A percentile compares a stretch with the other conserved stretches of the same genome.
Conservation (phyloP, 2,888 invertebrate species). For the Apoderus coryli region DNA sequence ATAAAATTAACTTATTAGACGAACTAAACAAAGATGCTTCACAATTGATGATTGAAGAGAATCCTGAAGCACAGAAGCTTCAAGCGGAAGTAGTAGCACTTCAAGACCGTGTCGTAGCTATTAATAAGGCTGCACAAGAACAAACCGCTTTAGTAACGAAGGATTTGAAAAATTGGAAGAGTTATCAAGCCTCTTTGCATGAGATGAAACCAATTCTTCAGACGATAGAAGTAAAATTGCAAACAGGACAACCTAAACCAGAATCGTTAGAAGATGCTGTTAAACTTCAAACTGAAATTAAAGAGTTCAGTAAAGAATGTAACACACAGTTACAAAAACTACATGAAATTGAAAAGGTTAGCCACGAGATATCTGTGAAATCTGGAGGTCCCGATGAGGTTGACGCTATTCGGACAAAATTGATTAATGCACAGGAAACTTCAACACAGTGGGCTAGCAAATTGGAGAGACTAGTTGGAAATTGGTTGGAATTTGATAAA, state of each 20-base stretch:
- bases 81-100: slow-evolving; percentile 61
- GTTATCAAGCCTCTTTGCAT: slow-evolving; percentile 64
- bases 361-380: slow-evolving; percentile 60
- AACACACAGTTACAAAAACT: slow-evolving; percentile 60
- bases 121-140: slow-evolving; percentile 61
- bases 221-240: slow-evolving; percentile 68
- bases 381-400: slow-evolving; percentile 71
- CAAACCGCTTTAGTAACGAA: slow-evolving; percentile 62
- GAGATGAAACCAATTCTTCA: slow-evolving; percentile 82
- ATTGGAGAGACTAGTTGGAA: slow-evolving; percentile 59
- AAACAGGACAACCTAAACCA: slow-evolving; percentile 58
- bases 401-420: slow-evolving; percentile 68
- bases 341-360: slow-evolving; percentile 56
- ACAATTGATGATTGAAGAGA: slow-evolving; percentile 49
- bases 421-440: slow-evolving; percentile 70
- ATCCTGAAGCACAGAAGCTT: slow-evolving; percentile 58
- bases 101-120: slow-evolving; percentile 58
- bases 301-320: slow-evolving; percentile 61
- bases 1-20: slow-evolving; percentile 59
- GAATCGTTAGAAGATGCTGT: slow-evolving; percentile 67
- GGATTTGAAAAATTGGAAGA: slow-evolving; percentile 73
- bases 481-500: slow-evolving; percentile 71
- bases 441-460: slow-evolving; percentile 66
- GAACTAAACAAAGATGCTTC: slow-evolving; percentile 56
- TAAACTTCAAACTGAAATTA: slow-evolving; percentile 55